Evolutionary conservation across 2,797 vertebrate genomes (phyloP), one percentile per base, ranked within the genome.

Genomic region (Lepidocolaptes lacrymiger): DNA sequence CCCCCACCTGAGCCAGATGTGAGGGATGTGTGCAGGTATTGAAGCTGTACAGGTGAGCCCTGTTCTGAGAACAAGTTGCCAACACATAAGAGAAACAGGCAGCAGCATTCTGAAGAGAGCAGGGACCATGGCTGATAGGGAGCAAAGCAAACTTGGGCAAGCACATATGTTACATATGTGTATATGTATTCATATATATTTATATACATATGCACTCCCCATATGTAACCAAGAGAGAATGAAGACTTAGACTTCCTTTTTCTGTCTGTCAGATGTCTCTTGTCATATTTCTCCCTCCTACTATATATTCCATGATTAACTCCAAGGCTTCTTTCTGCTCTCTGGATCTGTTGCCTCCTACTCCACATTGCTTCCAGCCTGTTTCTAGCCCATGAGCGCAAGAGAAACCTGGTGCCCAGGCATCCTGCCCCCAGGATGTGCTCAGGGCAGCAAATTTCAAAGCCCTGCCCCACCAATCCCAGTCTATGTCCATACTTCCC

Each of bases 181-280:
- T 66, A 14, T 46, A 64, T 23, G 30, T 44, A 44, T 44, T 24
- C 30, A 30, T 41, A 49, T 49, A 51, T 51, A 44, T 44, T 44
- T 32, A 24, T 13, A 32, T 46, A 26, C 32, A 21, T 64, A 46
- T 26, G 43, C 12, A 34, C 46, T 81, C 32, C 39, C 66, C 2
- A 3, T 71, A 55, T 19, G 34, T 27, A 81, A 67, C n/a, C 59
- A 56, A 37, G 73, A 86, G 34, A 37, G 58, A 88, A 82, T 32
- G 59, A 88, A 52, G 63, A 61, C 55, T 55, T 72, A 62, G 62
- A 51, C 21, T 52, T 82, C 13, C 7, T 36, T 91, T 89, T 66
- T 76, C 51, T 76, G 34, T 76, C 88, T 89, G 54, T 74, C 79
- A 75, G 71, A 49, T 58, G 46, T 27, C 39, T 93, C 72, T 76